Percentiles rank a stretch among this genome's conserved stretches.
Conservation (phyloP, 2,113 vertebrate genomes). For the Phocoena sinus region DNA sequence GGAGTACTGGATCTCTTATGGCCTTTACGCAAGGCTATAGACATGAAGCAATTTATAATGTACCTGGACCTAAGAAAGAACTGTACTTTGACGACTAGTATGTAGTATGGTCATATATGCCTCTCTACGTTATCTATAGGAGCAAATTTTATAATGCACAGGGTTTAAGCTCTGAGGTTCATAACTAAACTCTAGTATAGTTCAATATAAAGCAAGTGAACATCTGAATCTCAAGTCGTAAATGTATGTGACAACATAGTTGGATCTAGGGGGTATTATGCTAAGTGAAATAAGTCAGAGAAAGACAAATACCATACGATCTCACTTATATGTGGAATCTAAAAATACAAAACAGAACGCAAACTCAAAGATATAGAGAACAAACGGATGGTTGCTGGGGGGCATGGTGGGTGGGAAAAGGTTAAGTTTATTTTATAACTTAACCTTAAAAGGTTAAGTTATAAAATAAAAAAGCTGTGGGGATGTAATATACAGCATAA, state of each 20-base stretch:
- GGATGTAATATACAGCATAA: neutral
- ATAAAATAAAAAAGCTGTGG: neutral
- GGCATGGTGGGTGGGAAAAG: neutral
- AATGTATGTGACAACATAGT: neutral
- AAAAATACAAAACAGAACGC: neutral
- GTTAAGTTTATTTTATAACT: neutral
- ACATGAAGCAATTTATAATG: neutral
- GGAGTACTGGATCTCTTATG: neutral
- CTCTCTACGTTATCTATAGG: neutral
- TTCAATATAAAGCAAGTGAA: neutral
- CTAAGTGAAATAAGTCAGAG: neutral
- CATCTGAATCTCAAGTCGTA: neutral
- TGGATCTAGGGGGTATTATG: neutral
- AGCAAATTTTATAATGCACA: neutral
- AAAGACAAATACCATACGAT: neutral
- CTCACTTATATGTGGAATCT: neutral
- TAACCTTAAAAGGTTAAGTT: neutral
- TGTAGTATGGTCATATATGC: neutral
- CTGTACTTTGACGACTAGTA: neutral
- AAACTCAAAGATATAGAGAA: neutral
- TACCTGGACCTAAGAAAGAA: neutral
- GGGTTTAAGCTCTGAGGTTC: slow-evolving; percentile 15
- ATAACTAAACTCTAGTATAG: neutral
- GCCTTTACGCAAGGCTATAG: neutral
- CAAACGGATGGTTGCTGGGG: neutral